These are phyloP conservation scores for Choloepus didactylus DNA, from an alignment of 2,797 vertebrate genomes.

Conservation along the genomic window DNA sequence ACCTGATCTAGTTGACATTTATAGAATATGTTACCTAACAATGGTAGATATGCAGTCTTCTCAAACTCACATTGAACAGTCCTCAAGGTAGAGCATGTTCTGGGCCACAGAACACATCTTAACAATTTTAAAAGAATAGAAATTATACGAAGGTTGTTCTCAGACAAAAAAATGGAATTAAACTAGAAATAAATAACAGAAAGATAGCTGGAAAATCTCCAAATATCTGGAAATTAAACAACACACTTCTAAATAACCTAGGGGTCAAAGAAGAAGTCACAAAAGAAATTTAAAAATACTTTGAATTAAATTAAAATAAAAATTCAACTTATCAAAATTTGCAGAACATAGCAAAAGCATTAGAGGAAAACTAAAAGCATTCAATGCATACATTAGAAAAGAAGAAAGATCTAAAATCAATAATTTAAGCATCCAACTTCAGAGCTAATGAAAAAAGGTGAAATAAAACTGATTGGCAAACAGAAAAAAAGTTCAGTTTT, in stretches of 20 bases:
- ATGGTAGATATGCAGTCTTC: not conserved
- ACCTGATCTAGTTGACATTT: not conserved
- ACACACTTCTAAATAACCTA: not conserved
- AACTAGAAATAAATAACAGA: slow-evolving; percentile 46
- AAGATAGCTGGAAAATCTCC: not conserved
- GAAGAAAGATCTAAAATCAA: not conserved
- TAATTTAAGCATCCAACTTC: not conserved
- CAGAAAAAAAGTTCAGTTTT: not conserved
- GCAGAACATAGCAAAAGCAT: not conserved
- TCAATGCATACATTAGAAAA: not conserved
- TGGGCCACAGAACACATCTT: slow-evolving; percentile 10
- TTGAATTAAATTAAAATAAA: slow-evolving; percentile 59
- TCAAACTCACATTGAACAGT: not conserved
- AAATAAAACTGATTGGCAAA: slow-evolving; percentile 20
- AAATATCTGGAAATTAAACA: slow-evolving; percentile 54
- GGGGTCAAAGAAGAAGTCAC: not conserved
- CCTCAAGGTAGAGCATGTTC: not conserved
- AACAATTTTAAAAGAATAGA: slow-evolving; percentile 8
- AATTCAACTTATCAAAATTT: slow-evolving; percentile 34
- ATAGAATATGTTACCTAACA: not conserved
- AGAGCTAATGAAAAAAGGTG: not conserved
- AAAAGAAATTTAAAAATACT: slow-evolving; percentile 38
- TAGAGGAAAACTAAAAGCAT: not conserved
- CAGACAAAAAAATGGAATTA: slow-evolving; percentile 36
- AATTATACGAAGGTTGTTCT: not conserved